Conservation (phyloP, 2,113 vertebrate species). For the sheep (Ovis aries) region ARS-UI_Ramb_v3.0 NC_056074.1:14067501-14068000, state of each 20-base stretch:
- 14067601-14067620: background rate
- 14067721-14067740: background rate
- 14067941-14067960: rapidly evolving
- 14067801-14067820: background rate
- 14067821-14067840: background rate
- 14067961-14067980: background rate
- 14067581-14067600: background rate
- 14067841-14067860: background rate
- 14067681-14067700: background rate
- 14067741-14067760: background rate
- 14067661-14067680: background rate
- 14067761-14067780: background rate
- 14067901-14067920: background rate
- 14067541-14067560: too few species aligned
- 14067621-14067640: background rate
- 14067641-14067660: background rate
- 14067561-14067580: background rate
- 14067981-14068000: background rate
- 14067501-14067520: background rate
- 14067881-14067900: background rate
- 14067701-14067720: background rate
- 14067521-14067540: background rate
- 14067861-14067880: background rate
- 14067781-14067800: background rate
- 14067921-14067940: background rate